These are phyloP conservation scores for Danionella dracula DNA, from an alignment of 2,797 vertebrate species.

Conservation along the genomic window DNA sequence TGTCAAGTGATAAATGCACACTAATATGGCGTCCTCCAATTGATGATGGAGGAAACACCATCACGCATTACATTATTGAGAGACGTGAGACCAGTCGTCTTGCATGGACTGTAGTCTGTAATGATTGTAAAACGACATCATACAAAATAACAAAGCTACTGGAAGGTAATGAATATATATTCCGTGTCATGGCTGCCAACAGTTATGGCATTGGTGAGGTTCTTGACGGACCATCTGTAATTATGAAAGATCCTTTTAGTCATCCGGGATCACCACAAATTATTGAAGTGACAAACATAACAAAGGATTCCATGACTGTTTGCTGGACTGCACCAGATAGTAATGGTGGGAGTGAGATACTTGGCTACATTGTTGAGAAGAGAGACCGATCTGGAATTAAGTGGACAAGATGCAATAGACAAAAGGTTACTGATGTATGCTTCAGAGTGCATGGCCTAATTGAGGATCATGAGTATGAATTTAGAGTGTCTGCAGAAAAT, in stretches of 20 bases:
- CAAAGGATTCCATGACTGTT: slow-evolving; percentile 91
- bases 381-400: slow-evolving; percentile 90
- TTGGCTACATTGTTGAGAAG: slow-evolving; percentile 89
- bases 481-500: slow-evolving; percentile 94
- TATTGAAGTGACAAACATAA: slow-evolving; percentile 86
- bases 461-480: slow-evolving; percentile 94
- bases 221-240: slow-evolving; percentile 76
- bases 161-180: slow-evolving; percentile 94
- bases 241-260: slow-evolving; percentile 91
- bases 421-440: slow-evolving; percentile 87
- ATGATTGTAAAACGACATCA: slow-evolving; percentile 77
- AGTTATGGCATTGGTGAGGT: slow-evolving; percentile 85
- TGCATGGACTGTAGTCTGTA: slow-evolving; percentile 90
- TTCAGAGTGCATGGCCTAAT: slow-evolving; percentile 87
- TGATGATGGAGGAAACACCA: slow-evolving; percentile 90
- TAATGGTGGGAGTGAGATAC: slow-evolving; percentile 90
- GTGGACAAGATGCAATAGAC: slow-evolving; percentile 95
- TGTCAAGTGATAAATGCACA: slow-evolving; percentile 88
- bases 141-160: slow-evolving; percentile 92
- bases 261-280: slow-evolving; percentile 85
- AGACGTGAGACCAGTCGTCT: slow-evolving; percentile 95
- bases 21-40: slow-evolving; percentile 85
- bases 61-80: slow-evolving; percentile 90
- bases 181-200: slow-evolving; percentile 96
- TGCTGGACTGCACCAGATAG: slow-evolving; percentile 87